Conservation (phyloP, 1,140 invertebrate genomes). For the Apis dorsata region DNA sequence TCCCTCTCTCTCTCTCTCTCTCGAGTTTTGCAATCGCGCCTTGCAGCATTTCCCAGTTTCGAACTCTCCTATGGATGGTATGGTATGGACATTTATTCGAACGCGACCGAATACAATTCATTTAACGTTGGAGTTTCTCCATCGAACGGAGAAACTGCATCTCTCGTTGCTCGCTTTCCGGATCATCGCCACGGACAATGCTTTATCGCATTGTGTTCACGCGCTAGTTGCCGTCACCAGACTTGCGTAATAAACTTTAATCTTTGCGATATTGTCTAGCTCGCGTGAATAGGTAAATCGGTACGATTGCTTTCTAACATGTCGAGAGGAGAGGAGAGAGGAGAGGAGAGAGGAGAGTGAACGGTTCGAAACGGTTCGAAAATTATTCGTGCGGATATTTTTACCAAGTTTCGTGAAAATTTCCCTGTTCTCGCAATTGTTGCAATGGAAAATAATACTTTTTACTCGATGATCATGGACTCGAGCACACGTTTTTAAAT, state of each 20-base stretch:
- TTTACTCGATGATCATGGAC: too few species aligned
- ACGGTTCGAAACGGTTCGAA: too few species aligned
- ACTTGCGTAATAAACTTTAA: constrained; percentile 2
- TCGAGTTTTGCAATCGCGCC: constrained; percentile 55
- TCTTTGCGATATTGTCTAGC: neutral
- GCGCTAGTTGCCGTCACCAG: neutral
- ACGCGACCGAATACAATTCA: constrained; percentile 30
- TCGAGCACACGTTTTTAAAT: neutral
- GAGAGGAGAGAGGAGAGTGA: too few species aligned
- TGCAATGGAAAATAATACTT: too few species aligned
- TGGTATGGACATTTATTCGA: constrained; percentile 45
- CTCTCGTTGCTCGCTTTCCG: neutral
- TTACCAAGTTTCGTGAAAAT: too few species aligned
- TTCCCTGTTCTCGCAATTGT: too few species aligned
- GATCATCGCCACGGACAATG: neutral
- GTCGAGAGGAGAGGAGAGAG: neutral
- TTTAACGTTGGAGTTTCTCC: constrained; percentile 16
- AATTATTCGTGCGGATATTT: neutral
- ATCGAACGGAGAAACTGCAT: neutral
- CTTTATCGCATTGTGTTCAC: constrained; percentile 11
- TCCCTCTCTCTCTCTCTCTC: neutral
- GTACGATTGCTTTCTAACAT: neutral
- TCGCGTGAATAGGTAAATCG: neutral
- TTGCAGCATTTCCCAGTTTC: constrained; percentile 60
- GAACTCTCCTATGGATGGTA: neutral